Evolutionary conservation across 2,888 invertebrate genomes (phyloP), one percentile per base, ranked within the genome.

Genomic region (Chironomus tentans): DNA sequence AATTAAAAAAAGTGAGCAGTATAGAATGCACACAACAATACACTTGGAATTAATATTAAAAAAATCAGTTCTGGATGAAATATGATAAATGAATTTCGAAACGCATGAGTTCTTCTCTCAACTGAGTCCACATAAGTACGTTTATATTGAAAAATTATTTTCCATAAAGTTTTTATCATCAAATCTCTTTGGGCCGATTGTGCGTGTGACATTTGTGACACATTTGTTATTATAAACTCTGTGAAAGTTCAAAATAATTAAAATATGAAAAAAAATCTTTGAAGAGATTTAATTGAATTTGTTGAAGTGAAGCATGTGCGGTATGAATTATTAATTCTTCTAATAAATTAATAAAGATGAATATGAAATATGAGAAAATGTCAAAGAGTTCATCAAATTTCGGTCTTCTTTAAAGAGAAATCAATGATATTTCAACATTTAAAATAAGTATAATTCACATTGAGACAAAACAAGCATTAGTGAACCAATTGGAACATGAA

Each of bases 11-110:
- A 50, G 15, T 50, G 13, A 50, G 50, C 50, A 48, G 28, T 28
- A 28, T 28, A 28, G 28, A 5, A 28, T 28, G 28, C 28, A 28
- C 5, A 28, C 28, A 38, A 38, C 28, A 38, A 38, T 38, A 38
- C 38, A 38, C 2, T 38, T 38, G 38, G 38, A 38, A 38, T 10
- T 38, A 38, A 38, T 38, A 38, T 38, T 38, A 38, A 15, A 15
- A 56, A 18, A 56, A 56, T 28, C 70, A 12, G 46, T 70, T 70
- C 47, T 70, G 48, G 21, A 70, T 70, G 70, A 70, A 70, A 70
- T 70, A 70, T 70, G 47, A 70, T 70, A 21, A 48, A 47, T 28
- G 22, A 48, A 24, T 65, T 13, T 65, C 5, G 65, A 13, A 65
- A 65, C 65, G 65, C 22, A 21, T 21, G 65, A 65, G 65, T 24